Evolutionary conservation across 1,140 invertebrate species (phyloP).

Genomic region (Bicyclus anynana): DNA sequence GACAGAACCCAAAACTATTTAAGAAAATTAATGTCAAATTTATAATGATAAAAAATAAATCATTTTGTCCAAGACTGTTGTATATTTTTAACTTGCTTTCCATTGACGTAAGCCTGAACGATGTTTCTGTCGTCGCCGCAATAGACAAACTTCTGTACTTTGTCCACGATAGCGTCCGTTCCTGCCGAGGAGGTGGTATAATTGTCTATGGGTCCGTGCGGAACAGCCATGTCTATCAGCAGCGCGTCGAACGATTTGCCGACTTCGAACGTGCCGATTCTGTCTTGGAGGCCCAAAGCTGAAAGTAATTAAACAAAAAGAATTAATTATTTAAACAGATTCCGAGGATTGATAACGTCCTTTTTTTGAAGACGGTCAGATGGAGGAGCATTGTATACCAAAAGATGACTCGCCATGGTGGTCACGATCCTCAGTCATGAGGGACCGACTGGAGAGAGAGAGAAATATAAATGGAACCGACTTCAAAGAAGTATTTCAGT

Average conservation of each 20-base stretch:
- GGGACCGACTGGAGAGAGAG: too few species aligned
- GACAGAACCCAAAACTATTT: too few species aligned
- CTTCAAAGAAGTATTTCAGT: too few species aligned
- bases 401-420: too few species aligned
- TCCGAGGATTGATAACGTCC: too few species aligned
- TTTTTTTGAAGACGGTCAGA: too few species aligned
- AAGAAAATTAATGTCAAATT: too few species aligned
- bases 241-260: constrained; percentile 94
- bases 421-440: too few species aligned
- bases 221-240: constrained; percentile 79
- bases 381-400: too few species aligned
- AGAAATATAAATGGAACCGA: too few species aligned
- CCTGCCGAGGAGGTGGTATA: constrained; percentile 42
- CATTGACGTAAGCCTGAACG: constrained; percentile 85
- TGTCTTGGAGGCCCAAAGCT: constrained; percentile 85
- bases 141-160: constrained; percentile 90
- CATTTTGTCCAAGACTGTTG: too few species aligned
- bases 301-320: constrained; percentile 42
- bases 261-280: constrained; percentile 87
- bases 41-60: too few species aligned
- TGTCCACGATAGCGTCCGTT: constrained; percentile 65
- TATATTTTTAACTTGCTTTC: constrained; percentile 50
- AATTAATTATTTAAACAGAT: background rate
- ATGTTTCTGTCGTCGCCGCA: constrained; percentile 92
- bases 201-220: constrained; percentile 77